These are phyloP conservation scores for Melanargia galathea DNA, from an alignment of 2,888 invertebrate species.

Conservation along the genomic window DNA sequence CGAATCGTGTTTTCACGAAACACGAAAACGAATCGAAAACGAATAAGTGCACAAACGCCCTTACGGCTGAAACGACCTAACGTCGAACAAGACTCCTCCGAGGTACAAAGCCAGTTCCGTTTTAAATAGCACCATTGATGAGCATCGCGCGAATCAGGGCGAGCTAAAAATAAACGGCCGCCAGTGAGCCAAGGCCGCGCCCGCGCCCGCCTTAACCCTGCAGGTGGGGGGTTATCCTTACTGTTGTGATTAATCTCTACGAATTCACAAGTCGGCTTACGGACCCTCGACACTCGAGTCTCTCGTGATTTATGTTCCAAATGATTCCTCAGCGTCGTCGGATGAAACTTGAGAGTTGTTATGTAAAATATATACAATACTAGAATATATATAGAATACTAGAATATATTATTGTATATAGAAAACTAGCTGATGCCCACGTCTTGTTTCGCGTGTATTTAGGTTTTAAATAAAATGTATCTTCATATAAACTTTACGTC, in stretches of 20 bases:
- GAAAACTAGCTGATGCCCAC: too few relatives aligned
- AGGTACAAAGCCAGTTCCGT: slow-evolving; percentile 47
- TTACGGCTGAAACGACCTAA: slow-evolving; percentile 8
- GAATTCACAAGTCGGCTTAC: slow-evolving; percentile 53
- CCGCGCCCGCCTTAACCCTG: slow-evolving; percentile 36
- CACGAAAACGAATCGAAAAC: too few relatives aligned
- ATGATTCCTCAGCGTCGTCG: slow-evolving; percentile 12
- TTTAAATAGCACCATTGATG: slow-evolving; percentile 74
- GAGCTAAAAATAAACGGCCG: slow-evolving; percentile 75
- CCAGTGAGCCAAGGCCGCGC: slow-evolving; percentile 70
- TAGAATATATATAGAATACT: too few relatives aligned
- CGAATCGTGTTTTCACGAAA: too few relatives aligned
- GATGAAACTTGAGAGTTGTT: slow-evolving; percentile 1
- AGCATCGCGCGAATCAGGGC: slow-evolving; percentile 49
- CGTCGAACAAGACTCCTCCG: not conserved
- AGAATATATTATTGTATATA: too few relatives aligned
- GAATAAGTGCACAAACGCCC: too few relatives aligned
- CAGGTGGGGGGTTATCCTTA: slow-evolving; percentile 67
- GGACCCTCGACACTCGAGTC: slow-evolving; percentile 21
- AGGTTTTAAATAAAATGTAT: too few relatives aligned
- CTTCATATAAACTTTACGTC: too few relatives aligned
- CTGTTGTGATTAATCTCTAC: slow-evolving; percentile 69
- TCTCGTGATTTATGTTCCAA: slow-evolving; percentile 27
- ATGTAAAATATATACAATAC: not conserved
- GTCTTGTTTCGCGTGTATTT: too few relatives aligned